Percentiles rank a stretch among this genome's conserved stretches.
Conservation (phyloP, 2,888 invertebrate genomes). For the Leuctra nigra region DNA sequence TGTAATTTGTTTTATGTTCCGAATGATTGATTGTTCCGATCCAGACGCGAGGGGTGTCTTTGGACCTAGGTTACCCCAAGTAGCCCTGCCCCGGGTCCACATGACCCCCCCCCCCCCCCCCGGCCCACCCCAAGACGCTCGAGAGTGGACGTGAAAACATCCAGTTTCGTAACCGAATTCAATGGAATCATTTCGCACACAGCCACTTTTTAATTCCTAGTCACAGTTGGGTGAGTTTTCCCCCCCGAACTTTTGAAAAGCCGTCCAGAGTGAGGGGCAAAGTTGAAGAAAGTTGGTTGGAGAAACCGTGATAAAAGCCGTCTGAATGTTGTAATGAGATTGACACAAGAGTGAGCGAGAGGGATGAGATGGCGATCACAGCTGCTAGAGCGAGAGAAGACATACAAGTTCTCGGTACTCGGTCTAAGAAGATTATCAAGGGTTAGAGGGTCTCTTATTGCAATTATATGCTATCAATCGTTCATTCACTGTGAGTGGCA, state of each 20-base stretch:
- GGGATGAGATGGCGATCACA: neutral
- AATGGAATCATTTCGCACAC: constrained; percentile 17
- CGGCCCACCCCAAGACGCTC: neutral
- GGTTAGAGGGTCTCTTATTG: too few relatives aligned
- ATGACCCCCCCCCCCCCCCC: neutral
- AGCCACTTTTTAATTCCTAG: constrained; percentile 16
- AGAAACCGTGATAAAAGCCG: constrained; percentile 9
- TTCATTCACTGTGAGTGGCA: too few relatives aligned
- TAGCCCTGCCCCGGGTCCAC: neutral
- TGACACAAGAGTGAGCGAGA: neutral
- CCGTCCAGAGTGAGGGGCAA: constrained; percentile 8
- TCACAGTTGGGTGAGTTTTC: constrained; percentile 11
- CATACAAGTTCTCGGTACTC: too few relatives aligned
- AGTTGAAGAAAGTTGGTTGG: constrained; percentile 11
- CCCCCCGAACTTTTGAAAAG: neutral
- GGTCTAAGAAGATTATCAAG: too few relatives aligned
- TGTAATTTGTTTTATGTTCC: too few relatives aligned
- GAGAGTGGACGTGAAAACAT: neutral
- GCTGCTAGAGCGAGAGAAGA: too few relatives aligned
- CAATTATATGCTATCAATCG: too few relatives aligned
- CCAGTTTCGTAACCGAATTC: constrained; percentile 7
- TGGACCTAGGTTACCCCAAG: constrained; percentile 8
- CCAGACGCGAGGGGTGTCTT: too few relatives aligned
- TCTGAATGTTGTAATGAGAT: constrained; percentile 16
- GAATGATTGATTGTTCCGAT: too few relatives aligned